A percentile compares a stretch with the other conserved stretches of the same genome.
Conservation (phyloP, 2,888 invertebrate species). For the Allolobophora icterica region DNA sequence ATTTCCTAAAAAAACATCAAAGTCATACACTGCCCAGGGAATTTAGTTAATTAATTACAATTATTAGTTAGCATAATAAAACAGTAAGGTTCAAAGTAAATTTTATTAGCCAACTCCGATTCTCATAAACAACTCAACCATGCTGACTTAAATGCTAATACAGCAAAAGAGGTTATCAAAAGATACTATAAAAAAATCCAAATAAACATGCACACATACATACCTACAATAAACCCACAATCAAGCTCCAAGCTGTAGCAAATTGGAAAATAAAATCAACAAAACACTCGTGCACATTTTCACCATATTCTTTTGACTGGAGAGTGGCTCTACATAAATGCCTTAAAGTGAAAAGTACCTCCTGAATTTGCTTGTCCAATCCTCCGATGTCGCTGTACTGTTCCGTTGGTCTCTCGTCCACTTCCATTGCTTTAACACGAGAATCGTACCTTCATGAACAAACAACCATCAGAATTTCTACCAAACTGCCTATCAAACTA, state of each 20-base stretch:
- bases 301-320: neutral
- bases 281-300: neutral
- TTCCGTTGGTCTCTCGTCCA: slow-evolving; percentile 97
- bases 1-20: neutral
- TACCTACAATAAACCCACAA: neutral
- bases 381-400: slow-evolving; percentile 99
- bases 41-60: neutral
- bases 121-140: neutral
- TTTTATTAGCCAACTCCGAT: neutral
- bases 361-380: slow-evolving; percentile 94
- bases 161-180: neutral
- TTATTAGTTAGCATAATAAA: neutral
- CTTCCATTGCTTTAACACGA: slow-evolving; percentile 98
- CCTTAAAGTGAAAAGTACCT: slow-evolving; percentile 58
- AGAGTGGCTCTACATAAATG: neutral
- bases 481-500: neutral
- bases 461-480: neutral
- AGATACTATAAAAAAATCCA: neutral
- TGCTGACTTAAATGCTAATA: neutral
- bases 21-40: neutral
- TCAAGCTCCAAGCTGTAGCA: neutral
- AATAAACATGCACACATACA: neutral
- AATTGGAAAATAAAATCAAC: neutral
- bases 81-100: neutral
- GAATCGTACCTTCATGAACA: slow-evolving; percentile 75